phyloP scores from a whole-genome alignment of 1,140 invertebrate species.

The Leptinotarsa undecemlineata region DNA sequence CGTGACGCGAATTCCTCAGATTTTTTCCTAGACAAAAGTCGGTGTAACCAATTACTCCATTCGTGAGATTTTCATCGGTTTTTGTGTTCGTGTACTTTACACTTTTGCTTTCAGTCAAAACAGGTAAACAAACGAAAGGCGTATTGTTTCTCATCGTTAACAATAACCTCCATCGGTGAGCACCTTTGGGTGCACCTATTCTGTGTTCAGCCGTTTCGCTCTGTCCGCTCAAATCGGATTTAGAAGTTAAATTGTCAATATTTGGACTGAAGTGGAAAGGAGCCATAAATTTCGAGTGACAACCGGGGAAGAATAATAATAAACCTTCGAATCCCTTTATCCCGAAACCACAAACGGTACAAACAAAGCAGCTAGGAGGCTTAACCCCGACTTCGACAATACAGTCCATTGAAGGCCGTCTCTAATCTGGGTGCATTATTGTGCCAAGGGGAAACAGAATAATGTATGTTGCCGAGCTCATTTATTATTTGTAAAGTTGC shows the following conservation, averaged over 20 bases:
- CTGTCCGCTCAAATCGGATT: constrained; percentile 16
- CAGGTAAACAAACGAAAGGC: constrained; percentile 15
- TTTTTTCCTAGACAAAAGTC: neutral
- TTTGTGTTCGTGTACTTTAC: constrained; percentile 5
- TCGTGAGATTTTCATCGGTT: constrained; percentile 14
- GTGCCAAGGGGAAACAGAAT: neutral
- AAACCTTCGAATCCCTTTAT: constrained; percentile 19
- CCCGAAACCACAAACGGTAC: constrained; percentile 13
- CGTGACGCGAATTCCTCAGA: neutral
- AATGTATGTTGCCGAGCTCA: neutral
- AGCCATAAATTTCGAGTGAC: constrained; percentile 15
- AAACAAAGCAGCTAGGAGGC: constrained; percentile 21
- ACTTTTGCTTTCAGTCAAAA: constrained; percentile 15
- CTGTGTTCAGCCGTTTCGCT: neutral
- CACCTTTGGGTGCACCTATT: constrained; percentile 10
- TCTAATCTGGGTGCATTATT: constrained; percentile 6
- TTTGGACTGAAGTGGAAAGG: constrained; percentile 14
- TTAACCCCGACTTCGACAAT: constrained; percentile 7
- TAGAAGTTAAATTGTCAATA: constrained; percentile 20
- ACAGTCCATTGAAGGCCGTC: constrained; percentile 14
- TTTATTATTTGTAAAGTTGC: neutral
- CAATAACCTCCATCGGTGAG: neutral
- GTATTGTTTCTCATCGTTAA: constrained; percentile 10
- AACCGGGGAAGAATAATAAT: constrained; percentile 17
- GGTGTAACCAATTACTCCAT: constrained; percentile 11